These are phyloP conservation scores for Phoronis australis DNA, from an alignment of 2,888 invertebrate genomes.

Conservation along the genomic window DNA sequence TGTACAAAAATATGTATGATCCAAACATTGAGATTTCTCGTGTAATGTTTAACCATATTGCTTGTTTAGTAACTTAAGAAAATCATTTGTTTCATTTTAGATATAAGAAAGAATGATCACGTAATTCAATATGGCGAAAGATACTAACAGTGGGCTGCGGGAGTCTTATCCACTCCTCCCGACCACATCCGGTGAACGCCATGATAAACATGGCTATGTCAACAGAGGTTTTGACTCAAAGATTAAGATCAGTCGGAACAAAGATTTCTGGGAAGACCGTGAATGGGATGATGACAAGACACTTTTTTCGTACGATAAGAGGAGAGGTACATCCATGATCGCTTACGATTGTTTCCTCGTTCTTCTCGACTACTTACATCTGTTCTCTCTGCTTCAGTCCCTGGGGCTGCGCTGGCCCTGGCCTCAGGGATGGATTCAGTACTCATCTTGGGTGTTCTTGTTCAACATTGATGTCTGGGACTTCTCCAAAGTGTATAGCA, in stretches of 20 bases:
- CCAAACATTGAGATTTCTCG: too few species aligned
- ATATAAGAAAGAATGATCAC: too few species aligned
- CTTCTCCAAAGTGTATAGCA: conserved; percentile 27
- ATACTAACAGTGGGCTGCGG: too few species aligned
- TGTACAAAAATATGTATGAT: too few species aligned
- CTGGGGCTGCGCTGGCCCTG: conserved; percentile 43
- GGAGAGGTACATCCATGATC: conserved; percentile 29
- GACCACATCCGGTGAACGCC: too few species aligned
- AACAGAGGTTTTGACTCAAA: neutral
- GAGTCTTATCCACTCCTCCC: too few species aligned
- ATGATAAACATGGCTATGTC: too few species aligned
- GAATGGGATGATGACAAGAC: conserved; percentile 30
- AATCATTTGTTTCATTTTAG: too few species aligned
- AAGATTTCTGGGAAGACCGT: conserved; percentile 12
- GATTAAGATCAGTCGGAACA: conserved; percentile 10
- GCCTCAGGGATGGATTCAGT: conserved; percentile 30
- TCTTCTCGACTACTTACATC: conserved; percentile 32
- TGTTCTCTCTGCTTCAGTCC: conserved; percentile 38
- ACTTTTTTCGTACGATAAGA: conserved; percentile 24
- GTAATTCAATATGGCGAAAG: too few species aligned
- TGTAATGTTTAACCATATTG: too few species aligned
- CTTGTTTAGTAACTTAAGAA: too few species aligned
- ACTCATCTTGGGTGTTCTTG: conserved; percentile 29
- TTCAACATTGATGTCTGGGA: conserved; percentile 45
- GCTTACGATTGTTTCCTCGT: conserved; percentile 31